Evolutionary conservation across 2,888 invertebrate species (phyloP).

Genomic region (Ischnura elegans): DNA sequence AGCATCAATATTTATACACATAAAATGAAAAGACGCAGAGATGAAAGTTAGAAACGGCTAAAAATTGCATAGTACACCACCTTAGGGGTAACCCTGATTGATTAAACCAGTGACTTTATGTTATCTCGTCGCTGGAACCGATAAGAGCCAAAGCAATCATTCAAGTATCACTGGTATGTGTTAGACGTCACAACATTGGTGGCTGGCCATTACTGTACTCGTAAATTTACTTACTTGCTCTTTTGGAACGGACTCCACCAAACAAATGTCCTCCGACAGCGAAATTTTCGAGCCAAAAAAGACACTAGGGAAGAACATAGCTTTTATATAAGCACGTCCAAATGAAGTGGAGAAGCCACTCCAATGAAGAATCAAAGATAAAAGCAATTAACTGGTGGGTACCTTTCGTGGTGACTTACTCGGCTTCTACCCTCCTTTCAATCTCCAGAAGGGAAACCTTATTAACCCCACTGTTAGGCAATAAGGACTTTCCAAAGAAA

Average conservation of each 20-base stretch:
- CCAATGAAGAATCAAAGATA: not conserved
- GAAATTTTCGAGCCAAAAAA: not conserved
- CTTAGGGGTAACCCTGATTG: too few species aligned
- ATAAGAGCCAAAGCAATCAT: not conserved
- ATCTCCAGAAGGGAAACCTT: not conserved
- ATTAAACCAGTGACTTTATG: too few species aligned
- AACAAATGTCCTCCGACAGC: not conserved
- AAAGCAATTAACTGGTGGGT: conserved; percentile 25
- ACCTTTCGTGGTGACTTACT: not conserved
- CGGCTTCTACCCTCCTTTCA: conserved; percentile 43
- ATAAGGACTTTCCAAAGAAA: not conserved
- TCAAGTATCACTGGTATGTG: not conserved
- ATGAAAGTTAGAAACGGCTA: too few species aligned
- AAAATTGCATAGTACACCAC: too few species aligned
- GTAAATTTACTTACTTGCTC: not conserved
- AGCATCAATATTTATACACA: too few species aligned
- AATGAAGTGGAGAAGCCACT: conserved; percentile 35
- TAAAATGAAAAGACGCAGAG: too few species aligned
- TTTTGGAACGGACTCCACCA: not conserved
- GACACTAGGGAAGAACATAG: not conserved
- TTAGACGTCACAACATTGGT: not conserved
- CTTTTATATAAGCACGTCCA: conserved; percentile 43
- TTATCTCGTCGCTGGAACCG: too few species aligned
- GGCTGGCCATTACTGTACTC: not conserved
- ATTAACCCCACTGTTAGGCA: not conserved